Percentiles rank a stretch among this genome's conserved stretches.
Conservation (phyloP, 2,888 invertebrate genomes). For the Fabriciana adippe region DNA sequence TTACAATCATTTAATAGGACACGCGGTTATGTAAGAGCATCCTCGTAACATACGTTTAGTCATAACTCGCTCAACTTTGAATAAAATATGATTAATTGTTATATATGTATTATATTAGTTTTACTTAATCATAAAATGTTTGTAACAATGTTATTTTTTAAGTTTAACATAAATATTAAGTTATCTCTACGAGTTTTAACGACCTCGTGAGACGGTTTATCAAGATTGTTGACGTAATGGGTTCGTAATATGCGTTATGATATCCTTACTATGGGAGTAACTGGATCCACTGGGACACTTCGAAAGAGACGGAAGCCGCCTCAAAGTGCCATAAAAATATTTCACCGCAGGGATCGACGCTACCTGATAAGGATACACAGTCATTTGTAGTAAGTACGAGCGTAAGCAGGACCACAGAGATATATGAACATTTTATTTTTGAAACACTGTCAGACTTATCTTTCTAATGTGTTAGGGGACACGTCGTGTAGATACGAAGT, state of each 20-base stretch:
- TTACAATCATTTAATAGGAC: conserved; percentile 62
- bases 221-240: conserved; percentile 57
- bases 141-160: conserved; percentile 4
- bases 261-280: conserved; percentile 64
- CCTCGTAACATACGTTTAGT: conserved; percentile 47
- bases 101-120: conserved; percentile 23
- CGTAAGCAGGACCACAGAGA: conserved; percentile 55
- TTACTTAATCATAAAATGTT: background rate
- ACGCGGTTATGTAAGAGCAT: conserved; percentile 25
- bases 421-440: conserved; percentile 63
- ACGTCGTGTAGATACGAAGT: conserved; percentile 60
- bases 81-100: conserved; percentile 10
- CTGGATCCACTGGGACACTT: conserved; percentile 58
- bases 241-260: conserved; percentile 52
- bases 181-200: conserved; percentile 29
- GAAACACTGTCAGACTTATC: conserved; percentile 52
- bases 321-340: conserved; percentile 74
- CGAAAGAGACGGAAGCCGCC: conserved; percentile 69
- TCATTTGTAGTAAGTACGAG: conserved; percentile 68
- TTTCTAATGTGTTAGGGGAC: conserved; percentile 55
- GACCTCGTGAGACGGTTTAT: conserved; percentile 34
- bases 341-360: conserved; percentile 69
- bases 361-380: conserved; percentile 78
- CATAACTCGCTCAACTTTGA: conserved; percentile 37
- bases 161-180: conserved; percentile 21